Conservation (phyloP, 1,140 invertebrate genomes). For the Anadara kagoshimensis region DNA sequence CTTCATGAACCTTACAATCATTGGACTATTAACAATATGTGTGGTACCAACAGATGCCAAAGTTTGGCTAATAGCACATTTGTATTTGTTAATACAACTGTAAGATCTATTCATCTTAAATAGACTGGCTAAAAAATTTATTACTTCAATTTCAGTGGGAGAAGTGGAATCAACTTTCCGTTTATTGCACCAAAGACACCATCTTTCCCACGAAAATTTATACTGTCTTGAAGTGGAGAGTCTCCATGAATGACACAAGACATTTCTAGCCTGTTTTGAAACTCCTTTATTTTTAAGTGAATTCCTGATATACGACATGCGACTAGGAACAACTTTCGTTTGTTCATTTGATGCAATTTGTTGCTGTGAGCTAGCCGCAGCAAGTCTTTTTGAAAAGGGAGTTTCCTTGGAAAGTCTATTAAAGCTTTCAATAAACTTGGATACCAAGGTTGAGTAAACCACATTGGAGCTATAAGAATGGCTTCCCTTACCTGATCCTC, state of each 20-base stretch:
- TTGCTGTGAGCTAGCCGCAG: not conserved
- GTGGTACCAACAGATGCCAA: not conserved
- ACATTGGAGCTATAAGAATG: conserved; percentile 24
- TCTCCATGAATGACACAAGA: conserved; percentile 26
- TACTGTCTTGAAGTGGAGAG: conserved; percentile 35
- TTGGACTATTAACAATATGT: not conserved
- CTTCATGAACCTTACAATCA: not conserved
- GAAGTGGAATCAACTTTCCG: conserved; percentile 23
- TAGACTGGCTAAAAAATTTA: not conserved
- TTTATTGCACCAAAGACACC: conserved; percentile 36
- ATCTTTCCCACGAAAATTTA: conserved; percentile 25
- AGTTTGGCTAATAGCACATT: conserved; percentile 3
- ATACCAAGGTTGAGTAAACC: conserved; percentile 20
- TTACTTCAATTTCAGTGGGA: conserved; percentile 18
- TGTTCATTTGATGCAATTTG: conserved; percentile 8
- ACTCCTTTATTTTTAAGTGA: conserved; percentile 22
- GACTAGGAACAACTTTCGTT: conserved; percentile 7
- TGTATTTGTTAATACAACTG: not conserved
- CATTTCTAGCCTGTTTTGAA: conserved; percentile 13
- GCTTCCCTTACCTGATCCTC: conserved; percentile 19
- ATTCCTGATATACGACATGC: conserved; percentile 21
- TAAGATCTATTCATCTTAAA: not conserved
- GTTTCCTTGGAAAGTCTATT: conserved; percentile 15
- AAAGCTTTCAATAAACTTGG: conserved; percentile 17
- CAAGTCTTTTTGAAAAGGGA: conserved; percentile 17